Evolutionary conservation across 2,113 vertebrate genomes (phyloP), one percentile per base, ranked within the genome.

Genomic region (Oplegnathus fasciatus): DNA sequence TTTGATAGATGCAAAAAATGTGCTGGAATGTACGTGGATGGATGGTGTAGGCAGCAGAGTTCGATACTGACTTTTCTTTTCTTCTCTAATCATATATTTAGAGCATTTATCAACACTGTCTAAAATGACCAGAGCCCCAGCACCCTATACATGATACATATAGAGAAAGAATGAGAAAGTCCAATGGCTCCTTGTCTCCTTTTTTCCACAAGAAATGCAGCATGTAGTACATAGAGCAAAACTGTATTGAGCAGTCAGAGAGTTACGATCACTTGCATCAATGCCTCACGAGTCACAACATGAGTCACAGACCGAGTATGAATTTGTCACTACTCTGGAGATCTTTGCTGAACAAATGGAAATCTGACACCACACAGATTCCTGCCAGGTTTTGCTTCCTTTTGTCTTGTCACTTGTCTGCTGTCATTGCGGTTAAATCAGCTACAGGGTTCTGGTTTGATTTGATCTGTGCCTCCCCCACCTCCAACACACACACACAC

Each of bases 221-320:
- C n/a, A 32, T 75, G n/a, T 54, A 40, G 11, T 64, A 6, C 5
- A 18, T 3, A 60, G 9, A 67, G 24, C 2, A 15, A 80, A 83
- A 61, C 14, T 7, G 32, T 30, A 30, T 8, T 18, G 14, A 68
- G 24, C 30, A 54, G 46, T 4, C 6, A 40, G 10, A 64, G 55
- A 52, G 24, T 42, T 44, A 18, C 17, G 42, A 15, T 75, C 34
- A 77, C 42, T 58, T 4, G 18, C 22, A 50, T 85, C 22, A 48
- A 0, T 75, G 64, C 65, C 40, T 70, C 64, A 20, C 26, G 40
- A 82, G 84, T 78, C 85, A 62, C 70, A 77, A 55, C 67, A 83
- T 87, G 86, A 92, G 81, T 90, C 88, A 89, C 67, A 44, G 42
- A 78, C 74, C 52, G 86, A 81, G 73, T 82, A 87, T 87, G 80